Evolutionary conservation across 23 tunicate species (phyloP).

Genomic region (Halocynthia aurantium): DNA sequence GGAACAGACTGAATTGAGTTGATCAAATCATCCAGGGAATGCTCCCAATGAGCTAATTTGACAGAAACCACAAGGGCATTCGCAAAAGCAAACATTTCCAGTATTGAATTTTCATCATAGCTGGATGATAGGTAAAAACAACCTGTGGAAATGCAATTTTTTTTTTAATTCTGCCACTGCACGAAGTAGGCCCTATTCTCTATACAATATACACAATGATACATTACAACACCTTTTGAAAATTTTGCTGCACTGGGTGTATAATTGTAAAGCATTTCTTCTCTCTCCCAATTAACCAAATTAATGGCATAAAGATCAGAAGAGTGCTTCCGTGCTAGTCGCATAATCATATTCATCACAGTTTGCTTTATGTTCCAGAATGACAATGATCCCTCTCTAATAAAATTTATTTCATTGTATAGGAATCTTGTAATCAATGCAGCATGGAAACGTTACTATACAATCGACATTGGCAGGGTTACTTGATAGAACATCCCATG

Average conservation of each 20-base stretch:
- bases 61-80: slow-evolving; percentile 68
- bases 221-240: slow-evolving; percentile 32
- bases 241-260: slow-evolving; percentile 18
- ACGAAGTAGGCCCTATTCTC: not conserved
- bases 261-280: slow-evolving; percentile 36
- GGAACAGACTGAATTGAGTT: slow-evolving; percentile 62
- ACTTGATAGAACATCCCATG: not conserved
- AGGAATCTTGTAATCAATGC: not conserved
- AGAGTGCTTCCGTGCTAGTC: slow-evolving; percentile 23
- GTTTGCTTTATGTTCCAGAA: slow-evolving; percentile 49
- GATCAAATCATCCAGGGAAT: slow-evolving; percentile 52
- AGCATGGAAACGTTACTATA: not conserved
- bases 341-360: slow-evolving; percentile 13
- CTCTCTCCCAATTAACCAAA: slow-evolving; percentile 37
- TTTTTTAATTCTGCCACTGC: not conserved
- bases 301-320: slow-evolving; percentile 15
- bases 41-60: slow-evolving; percentile 85
- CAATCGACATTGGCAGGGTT: not conserved
- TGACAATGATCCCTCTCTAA: slow-evolving; percentile 55
- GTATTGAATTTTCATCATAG: slow-evolving; percentile 1
- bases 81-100: slow-evolving; percentile 81
- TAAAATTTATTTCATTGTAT: not conserved
- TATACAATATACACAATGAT: not conserved
- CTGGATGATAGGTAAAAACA: slow-evolving; percentile 24
- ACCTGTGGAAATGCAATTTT: slow-evolving; percentile 10